Evolutionary conservation across 2,797 vertebrate species (phyloP), one percentile per base, ranked within the genome.

Genomic region (Ceyx erithaca): DNA sequence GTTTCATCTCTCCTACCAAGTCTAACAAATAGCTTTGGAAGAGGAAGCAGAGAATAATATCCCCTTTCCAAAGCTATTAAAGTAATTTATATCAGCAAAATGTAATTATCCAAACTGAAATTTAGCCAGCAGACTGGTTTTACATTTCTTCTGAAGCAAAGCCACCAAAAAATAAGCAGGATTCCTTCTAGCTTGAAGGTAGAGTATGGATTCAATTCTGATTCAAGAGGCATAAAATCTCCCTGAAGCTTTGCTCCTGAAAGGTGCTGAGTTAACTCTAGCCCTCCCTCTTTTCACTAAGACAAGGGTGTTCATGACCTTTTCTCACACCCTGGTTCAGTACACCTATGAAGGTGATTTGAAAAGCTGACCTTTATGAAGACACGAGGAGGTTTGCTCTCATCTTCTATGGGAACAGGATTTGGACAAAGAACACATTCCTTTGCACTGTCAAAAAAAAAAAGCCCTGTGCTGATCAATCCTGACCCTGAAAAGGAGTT

Each of bases 41-140:
- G 49, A 61, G 67, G n/a, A 73, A 82, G 45, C n/a, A 84, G 48
- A 75, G 23, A 80, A 45, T 22, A 40, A 88, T 91, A 82, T 85
- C 41, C 30, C 33, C 23, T 82, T 61, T 85, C 77, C 62, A 41
- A 73, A 90, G 69, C 17, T 57, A 70, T 57, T 72, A 23, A 58
- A 91, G 33, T 78, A 70, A 92, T 88, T 91, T 81, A 70, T 64
- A 33, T 10, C 48, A 81, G 57, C 12, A 52, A 86, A 91, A 72
- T 52, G 33, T 43, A 92, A 91, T 96, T 94, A 91, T 26, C 30
- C 62, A 45, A 58, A 85, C 10, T 70, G 85, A 92, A 94, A 78
- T 85, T 43, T 63, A 73, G 71, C 52, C 80, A 94, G 75, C 9
- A 55, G 63, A 48, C 21, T 51, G 41, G 37, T 80, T 86, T 90